Evolutionary conservation across 2,888 invertebrate species (phyloP).

Genomic region (Epsilonema sp.): DNA sequence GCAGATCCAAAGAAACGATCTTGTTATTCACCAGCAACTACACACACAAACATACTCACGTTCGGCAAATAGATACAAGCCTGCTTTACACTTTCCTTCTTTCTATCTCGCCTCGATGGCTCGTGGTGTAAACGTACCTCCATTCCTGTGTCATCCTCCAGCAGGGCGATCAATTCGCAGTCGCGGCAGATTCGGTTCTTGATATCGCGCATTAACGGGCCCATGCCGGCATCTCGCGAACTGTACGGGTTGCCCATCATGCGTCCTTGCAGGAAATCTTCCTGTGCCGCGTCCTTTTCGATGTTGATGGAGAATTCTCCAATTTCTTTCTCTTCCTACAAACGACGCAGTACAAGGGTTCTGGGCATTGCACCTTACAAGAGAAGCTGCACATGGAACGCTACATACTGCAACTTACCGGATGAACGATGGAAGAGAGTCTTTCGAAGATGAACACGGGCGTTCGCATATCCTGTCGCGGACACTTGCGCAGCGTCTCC

Average conservation of each 20-base stretch:
- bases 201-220: conserved; percentile 90
- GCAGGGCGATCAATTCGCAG: conserved; percentile 81
- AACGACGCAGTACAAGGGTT: neutral
- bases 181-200: conserved; percentile 80
- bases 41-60: too few relatives aligned
- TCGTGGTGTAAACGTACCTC: too few relatives aligned
- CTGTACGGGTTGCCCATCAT: conserved; percentile 97
- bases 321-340: conserved; percentile 57
- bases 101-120: too few relatives aligned
- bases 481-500: conserved; percentile 68
- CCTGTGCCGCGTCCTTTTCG: conserved; percentile 95
- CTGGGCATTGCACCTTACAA: neutral
- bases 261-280: conserved; percentile 87
- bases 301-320: conserved; percentile 86
- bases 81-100: too few relatives aligned
- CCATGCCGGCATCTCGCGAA: conserved; percentile 72
- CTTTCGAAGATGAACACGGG: conserved; percentile 94
- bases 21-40: conserved; percentile 77
- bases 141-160: conserved; percentile 98
- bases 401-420: too few relatives aligned
- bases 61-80: neutral
- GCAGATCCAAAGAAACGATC: conserved; percentile 85
- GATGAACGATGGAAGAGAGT: conserved; percentile 86
- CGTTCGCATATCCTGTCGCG: conserved; percentile 72
- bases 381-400: too few relatives aligned